Conservation (phyloP, 2,888 invertebrate species). For the Heterodera filipjevi region DNA sequence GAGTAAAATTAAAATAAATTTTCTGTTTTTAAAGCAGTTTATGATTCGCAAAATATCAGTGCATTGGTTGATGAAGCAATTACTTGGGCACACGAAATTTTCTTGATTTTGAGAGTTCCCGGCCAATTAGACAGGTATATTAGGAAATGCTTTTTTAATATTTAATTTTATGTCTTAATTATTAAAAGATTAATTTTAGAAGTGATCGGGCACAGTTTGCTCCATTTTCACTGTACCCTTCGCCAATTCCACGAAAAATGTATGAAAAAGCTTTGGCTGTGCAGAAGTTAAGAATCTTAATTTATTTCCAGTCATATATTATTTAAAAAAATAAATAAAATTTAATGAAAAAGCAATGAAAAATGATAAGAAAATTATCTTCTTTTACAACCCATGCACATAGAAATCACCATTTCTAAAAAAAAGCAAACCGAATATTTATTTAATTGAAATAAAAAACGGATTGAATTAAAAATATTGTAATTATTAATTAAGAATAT, state of each 20-base stretch:
- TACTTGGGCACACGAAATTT: background rate
- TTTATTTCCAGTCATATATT: too few relatives aligned
- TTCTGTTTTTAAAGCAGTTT: background rate
- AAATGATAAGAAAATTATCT: too few relatives aligned
- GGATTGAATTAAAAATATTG: too few relatives aligned
- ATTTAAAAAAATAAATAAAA: too few relatives aligned
- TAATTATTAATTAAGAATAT: background rate
- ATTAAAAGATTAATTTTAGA: background rate
- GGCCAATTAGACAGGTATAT: background rate
- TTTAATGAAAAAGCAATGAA: too few relatives aligned
- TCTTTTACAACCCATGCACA: too few relatives aligned
- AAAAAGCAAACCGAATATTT: too few relatives aligned
- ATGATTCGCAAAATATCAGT: background rate
- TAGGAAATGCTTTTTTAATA: background rate
- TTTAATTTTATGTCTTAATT: background rate
- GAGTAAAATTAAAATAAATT: background rate
- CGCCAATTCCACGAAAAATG: background rate
- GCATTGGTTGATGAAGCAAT: background rate
- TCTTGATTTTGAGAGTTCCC: background rate
- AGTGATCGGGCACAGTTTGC: background rate
- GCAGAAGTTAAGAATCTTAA: background rate
- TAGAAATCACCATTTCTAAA: too few relatives aligned
- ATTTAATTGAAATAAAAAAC: too few relatives aligned
- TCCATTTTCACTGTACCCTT: background rate
- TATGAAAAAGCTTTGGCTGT: conserved; percentile 6